Evolutionary conservation across 2,888 invertebrate species (phyloP).

Genomic region (Brassicogethes aeneus): DNA sequence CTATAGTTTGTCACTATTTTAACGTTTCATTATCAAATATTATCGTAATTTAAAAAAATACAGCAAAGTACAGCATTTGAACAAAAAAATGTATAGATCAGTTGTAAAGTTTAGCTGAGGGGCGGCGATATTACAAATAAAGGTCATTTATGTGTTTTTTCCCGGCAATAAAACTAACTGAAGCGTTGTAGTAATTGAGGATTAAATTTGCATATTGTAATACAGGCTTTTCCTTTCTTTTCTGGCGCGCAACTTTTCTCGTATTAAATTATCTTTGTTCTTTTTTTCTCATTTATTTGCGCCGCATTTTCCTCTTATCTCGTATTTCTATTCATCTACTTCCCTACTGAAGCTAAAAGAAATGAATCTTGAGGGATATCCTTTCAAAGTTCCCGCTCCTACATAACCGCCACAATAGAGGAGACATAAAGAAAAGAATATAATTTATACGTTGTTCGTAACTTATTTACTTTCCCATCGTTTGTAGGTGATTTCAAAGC

Average conservation of each 20-base stretch:
- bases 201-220: constrained; percentile 25
- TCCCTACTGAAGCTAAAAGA: constrained; percentile 6
- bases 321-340: constrained; percentile 8
- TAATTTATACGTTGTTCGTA: too few species aligned
- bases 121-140: too few species aligned
- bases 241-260: constrained; percentile 8
- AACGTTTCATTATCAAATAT: too few species aligned
- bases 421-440: background rate
- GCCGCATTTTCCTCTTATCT: constrained; percentile 7
- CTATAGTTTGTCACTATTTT: too few species aligned
- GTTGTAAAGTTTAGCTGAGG: too few species aligned
- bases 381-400: constrained; percentile 1
- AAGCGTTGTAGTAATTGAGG: constrained; percentile 22
- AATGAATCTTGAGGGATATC: constrained; percentile 8
- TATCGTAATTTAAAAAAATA: too few species aligned
- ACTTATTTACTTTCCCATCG: too few species aligned
- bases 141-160: too few species aligned
- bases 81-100: too few species aligned
- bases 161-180: constrained; percentile 21
- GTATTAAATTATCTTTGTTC: constrained; percentile 13
- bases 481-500: too few species aligned
- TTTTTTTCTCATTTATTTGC: constrained; percentile 12
- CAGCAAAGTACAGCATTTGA: too few species aligned
- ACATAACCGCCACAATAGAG: background rate
- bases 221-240: constrained; percentile 15